These are phyloP conservation scores for Lates japonicus DNA, from an alignment of 2,797 vertebrate genomes.

Conservation along the genomic window DNA sequence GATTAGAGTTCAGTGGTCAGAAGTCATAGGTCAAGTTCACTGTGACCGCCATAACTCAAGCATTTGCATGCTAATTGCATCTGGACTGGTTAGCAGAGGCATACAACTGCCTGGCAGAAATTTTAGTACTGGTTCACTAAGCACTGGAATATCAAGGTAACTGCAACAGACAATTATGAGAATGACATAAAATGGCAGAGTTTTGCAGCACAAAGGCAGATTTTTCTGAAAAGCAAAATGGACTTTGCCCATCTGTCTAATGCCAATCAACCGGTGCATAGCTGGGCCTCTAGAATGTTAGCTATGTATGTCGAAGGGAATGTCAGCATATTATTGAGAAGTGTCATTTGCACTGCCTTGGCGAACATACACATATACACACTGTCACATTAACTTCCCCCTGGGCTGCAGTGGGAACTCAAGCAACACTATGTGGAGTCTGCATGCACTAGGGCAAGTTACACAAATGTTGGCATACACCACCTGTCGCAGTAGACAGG, in stretches of 20 bases:
- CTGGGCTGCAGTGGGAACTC: slow-evolving; percentile 46
- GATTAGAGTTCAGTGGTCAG: no score
- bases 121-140: neutral
- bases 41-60: no score
- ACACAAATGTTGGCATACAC: slow-evolving; percentile 52
- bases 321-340: slow-evolving; percentile 55
- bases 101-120: no score
- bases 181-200: neutral
- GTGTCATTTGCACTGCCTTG: slow-evolving; percentile 53
- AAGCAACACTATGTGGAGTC: slow-evolving; percentile 31
- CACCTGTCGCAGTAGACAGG: slow-evolving; percentile 58
- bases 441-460: slow-evolving; percentile 49
- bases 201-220: slow-evolving; percentile 22
- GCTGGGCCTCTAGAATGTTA: slow-evolving; percentile 49
- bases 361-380: slow-evolving; percentile 32
- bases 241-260: slow-evolving; percentile 51
- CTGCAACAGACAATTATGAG: neutral
- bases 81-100: no score
- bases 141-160: neutral
- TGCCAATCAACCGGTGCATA: slow-evolving; percentile 48
- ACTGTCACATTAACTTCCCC: slow-evolving; percentile 24
- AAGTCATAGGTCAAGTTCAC: no score
- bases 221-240: slow-evolving; percentile 5
- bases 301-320: slow-evolving; percentile 58
- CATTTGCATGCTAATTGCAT: no score